These are phyloP conservation scores for Alitta virens DNA, from an alignment of 2,888 invertebrate genomes.

Conservation along the genomic window DNA sequence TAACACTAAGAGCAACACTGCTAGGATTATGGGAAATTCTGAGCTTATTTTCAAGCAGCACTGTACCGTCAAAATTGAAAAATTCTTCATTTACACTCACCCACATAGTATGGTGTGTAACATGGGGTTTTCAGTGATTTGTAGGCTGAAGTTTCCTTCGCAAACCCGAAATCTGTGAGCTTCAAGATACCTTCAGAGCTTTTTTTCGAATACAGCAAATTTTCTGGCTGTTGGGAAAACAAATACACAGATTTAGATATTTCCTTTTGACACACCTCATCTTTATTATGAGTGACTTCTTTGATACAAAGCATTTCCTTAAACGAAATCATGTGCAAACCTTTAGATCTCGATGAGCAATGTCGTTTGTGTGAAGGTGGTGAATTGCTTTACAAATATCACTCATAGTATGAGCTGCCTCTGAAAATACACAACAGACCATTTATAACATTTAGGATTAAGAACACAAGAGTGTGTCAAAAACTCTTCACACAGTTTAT, in stretches of 20 bases:
- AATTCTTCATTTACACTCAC: constrained; percentile 60
- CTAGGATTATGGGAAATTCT: too few species aligned
- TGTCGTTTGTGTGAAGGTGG: constrained; percentile 88
- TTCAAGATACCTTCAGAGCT: constrained; percentile 81
- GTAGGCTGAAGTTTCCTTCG: constrained; percentile 84
- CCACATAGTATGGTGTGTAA: constrained; percentile 98
- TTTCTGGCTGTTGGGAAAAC: constrained; percentile 72
- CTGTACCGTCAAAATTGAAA: too few species aligned
- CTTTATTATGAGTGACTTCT: too few species aligned
- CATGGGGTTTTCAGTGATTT: constrained; percentile 96
- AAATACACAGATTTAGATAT: not conserved
- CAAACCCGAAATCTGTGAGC: constrained; percentile 98
- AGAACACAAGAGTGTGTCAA: too few species aligned
- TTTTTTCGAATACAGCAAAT: constrained; percentile 77
- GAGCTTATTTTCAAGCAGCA: too few species aligned
- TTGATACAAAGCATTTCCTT: too few species aligned
- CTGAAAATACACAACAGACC: constrained; percentile 62
- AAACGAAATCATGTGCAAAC: too few species aligned
- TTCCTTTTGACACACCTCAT: not conserved
- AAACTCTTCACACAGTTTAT: too few species aligned
- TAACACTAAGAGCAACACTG: too few species aligned
- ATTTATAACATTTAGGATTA: too few species aligned
- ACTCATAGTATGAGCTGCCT: constrained; percentile 91
- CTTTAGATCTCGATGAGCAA: constrained; percentile 96
- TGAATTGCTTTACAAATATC: constrained; percentile 94